A percentile compares a stretch with the other conserved stretches of the same genome.
phyloP scores from a whole-genome alignment of 2,113 vertebrate species.

The Herpetotheres cachinnans region DNA sequence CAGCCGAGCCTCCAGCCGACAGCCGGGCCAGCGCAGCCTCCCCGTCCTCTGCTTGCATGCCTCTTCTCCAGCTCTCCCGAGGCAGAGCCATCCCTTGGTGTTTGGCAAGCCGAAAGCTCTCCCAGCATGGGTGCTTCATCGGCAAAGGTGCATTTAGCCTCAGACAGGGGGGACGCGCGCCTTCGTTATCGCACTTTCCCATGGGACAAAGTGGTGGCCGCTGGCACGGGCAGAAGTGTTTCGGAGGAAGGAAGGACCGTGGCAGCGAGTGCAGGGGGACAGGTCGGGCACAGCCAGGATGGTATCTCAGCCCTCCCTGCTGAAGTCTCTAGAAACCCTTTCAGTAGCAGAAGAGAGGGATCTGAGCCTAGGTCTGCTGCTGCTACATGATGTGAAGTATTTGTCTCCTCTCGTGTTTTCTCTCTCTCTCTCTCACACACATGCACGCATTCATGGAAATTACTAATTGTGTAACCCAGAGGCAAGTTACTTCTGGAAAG shows the following conservation, averaged over 20 bases:
- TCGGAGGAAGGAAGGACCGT: not conserved
- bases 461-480: not conserved
- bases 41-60: not conserved
- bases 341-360: not conserved
- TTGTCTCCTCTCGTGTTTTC: not conserved
- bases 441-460: accelerated
- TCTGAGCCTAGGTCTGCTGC: not conserved
- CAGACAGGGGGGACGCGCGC: not conserved
- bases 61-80: not conserved
- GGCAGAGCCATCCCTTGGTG: not conserved
- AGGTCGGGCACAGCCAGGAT: not conserved
- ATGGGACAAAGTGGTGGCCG: accelerated
- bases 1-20: not conserved
- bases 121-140: not conserved
- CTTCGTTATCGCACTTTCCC: not conserved
- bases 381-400: not conserved
- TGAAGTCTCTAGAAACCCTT: not conserved
- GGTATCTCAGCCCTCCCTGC: not conserved
- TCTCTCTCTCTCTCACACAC: not conserved
- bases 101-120: not conserved
- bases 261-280: not conserved
- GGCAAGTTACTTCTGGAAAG: not conserved
- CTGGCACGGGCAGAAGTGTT: not conserved
- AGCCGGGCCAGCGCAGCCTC: not conserved
- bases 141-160: not conserved